These are phyloP conservation scores for Passer montanus DNA, from an alignment of 2,113 vertebrate species.

Conservation along the genomic window DNA sequence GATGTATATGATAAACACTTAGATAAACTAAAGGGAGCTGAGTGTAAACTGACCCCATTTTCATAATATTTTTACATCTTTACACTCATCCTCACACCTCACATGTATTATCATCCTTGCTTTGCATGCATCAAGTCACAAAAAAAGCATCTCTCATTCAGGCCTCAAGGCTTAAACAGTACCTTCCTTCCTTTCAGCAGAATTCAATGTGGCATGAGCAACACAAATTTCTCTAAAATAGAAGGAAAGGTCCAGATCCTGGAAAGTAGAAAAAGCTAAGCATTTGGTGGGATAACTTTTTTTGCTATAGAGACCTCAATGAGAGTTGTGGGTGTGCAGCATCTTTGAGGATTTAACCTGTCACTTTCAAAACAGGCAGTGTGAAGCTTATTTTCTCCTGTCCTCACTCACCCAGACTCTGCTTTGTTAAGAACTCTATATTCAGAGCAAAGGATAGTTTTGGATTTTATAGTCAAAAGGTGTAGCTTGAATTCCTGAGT, in stretches of 20 bases:
- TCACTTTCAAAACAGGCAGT: not conserved
- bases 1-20: not conserved
- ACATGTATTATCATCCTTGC: not conserved
- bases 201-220: not conserved
- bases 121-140: not conserved
- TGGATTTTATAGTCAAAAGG: not conserved
- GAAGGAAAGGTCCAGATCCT: not conserved
- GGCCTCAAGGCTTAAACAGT: not conserved
- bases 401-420: not conserved
- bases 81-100: not conserved
- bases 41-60: not conserved
- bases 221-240: not conserved
- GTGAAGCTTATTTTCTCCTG: constrained; percentile 4
- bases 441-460: not conserved
- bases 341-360: constrained; percentile 17
- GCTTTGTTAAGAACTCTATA: not conserved
- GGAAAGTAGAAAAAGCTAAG: not conserved
- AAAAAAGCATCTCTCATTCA: not conserved
- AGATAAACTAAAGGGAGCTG: not conserved
- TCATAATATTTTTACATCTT: not conserved
- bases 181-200: not conserved
- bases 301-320: not conserved
- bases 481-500: constrained; percentile 4
- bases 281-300: not conserved
- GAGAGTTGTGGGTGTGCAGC: not conserved